These are phyloP conservation scores for Rhincodon typus DNA, from an alignment of 2,797 vertebrate genomes.

Conservation along the genomic window DNA sequence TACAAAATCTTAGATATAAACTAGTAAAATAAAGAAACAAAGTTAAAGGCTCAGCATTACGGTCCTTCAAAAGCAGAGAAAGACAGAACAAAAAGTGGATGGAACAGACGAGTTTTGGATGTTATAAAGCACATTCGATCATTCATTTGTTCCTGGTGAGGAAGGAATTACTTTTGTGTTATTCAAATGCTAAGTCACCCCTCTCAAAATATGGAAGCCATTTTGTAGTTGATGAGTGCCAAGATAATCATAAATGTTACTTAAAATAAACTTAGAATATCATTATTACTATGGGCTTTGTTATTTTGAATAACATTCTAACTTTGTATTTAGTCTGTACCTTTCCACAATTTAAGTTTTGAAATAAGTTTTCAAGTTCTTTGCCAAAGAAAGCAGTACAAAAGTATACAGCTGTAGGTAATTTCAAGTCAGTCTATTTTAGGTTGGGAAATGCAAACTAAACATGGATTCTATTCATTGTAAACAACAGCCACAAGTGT, in stretches of 20 bases:
- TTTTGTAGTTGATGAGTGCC: conserved; percentile 54
- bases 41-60: too few species aligned
- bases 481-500: conserved; percentile 97
- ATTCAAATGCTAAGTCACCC: conserved; percentile 37
- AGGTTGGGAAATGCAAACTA: conserved; percentile 84
- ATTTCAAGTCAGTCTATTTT: conserved; percentile 79
- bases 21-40: too few species aligned
- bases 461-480: conserved; percentile 95
- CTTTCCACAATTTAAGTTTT: conserved; percentile 77
- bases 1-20: too few species aligned
- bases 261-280: conserved; percentile 65
- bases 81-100: too few species aligned
- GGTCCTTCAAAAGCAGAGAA: too few species aligned
- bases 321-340: conserved; percentile 75
- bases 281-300: conserved; percentile 64
- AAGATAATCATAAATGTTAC: conserved; percentile 61
- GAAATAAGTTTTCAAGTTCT: conserved; percentile 72
- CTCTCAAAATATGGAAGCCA: conserved; percentile 59
- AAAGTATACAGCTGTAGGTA: conserved; percentile 83
- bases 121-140: too few species aligned
- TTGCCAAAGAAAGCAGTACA: conserved; percentile 74
- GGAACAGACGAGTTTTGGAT: too few species aligned
- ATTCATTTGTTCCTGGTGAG: too few species aligned
- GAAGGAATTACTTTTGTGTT: conserved; percentile 1
- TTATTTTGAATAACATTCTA: conserved; percentile 76